Base-by-base conservation (phyloP, 2,113 vertebrate species). In the Steatornis caripensis region DNA sequence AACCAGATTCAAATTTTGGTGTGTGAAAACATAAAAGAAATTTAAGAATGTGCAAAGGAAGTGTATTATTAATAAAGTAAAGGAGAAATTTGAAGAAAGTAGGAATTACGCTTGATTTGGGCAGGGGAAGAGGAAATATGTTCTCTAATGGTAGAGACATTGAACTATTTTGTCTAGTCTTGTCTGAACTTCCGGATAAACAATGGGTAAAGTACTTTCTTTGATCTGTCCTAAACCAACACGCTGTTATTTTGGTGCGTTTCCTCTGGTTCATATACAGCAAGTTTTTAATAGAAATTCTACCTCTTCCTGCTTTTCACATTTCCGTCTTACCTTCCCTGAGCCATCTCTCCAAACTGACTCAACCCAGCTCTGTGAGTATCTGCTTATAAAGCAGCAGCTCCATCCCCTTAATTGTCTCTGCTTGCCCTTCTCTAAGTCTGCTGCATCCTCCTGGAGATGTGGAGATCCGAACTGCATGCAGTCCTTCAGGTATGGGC, bases 241-340 rank as follows among this genome's bases (percentile, higher is more conserved):
- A 37, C 11, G 10, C 5, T 85, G 9, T 77, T 60, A 45, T 83
- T 86, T 66, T 2, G 3, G 49, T 41, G 41, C 41, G 5, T 37
- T 66, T 89, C 9, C 10, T 30, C 23, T 74, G 26, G 11, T 60
- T 75, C 26, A 4, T 14, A 8, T 37, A 69, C 70, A n/a, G 22
- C 8, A 70, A 32, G 23, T 20, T 79, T 91, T 76, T 37, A 62
- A 37, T 3, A 55, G 32, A 54, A 69, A 70, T 69, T 57, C 49
- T 9, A n/a, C 11, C 5, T 3, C 6, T 71, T 41, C 34, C 12
- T 29, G 51, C 12, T 84, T 89, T 72, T 60, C 45, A 69, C 4
- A 1, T 43, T 11, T 60, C 26, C 0, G 0, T 49, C 27, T 43
- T 55, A 20, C 17, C 32, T 62, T 12, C 21, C 26, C 54, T 24